These are phyloP conservation scores for Kryptopterus vitreolus DNA, from an alignment of 2,797 vertebrate genomes.

Conservation along the genomic window DNA sequence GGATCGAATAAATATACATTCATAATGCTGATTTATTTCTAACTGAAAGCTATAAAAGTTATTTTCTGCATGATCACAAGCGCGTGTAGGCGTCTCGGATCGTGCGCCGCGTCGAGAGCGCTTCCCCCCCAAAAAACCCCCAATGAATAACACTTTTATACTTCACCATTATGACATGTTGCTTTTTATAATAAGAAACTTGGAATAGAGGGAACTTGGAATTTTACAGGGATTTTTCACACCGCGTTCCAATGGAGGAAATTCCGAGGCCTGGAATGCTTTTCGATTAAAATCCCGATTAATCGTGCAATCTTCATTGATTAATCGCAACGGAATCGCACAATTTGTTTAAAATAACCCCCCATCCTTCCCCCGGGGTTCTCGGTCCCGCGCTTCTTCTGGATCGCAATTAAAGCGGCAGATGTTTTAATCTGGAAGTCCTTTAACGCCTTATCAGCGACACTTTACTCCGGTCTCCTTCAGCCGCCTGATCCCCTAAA, in stretches of 20 bases:
- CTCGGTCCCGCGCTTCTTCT: no score
- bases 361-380: no score
- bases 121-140: background rate
- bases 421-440: slow-evolving; percentile 47
- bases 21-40: background rate
- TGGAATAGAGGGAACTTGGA: no score
- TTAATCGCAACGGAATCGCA: no score
- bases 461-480: slow-evolving; percentile 23
- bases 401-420: slow-evolving; percentile 44
- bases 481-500: slow-evolving; percentile 49
- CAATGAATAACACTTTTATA: background rate
- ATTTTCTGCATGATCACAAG: background rate
- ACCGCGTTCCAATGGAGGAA: no score
- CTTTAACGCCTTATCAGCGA: slow-evolving; percentile 45
- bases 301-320: no score
- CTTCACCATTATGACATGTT: no score
- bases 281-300: no score
- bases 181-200: no score
- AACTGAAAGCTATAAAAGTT: background rate
- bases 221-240: no score
- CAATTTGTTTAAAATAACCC: no score
- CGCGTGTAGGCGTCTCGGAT: background rate
- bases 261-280: no score
- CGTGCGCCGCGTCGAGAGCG: background rate
- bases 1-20: background rate